Percentiles rank a stretch among this genome's conserved stretches.
phyloP scores from a whole-genome alignment of 2,113 vertebrate species.

The Archilochus colubris region DNA sequence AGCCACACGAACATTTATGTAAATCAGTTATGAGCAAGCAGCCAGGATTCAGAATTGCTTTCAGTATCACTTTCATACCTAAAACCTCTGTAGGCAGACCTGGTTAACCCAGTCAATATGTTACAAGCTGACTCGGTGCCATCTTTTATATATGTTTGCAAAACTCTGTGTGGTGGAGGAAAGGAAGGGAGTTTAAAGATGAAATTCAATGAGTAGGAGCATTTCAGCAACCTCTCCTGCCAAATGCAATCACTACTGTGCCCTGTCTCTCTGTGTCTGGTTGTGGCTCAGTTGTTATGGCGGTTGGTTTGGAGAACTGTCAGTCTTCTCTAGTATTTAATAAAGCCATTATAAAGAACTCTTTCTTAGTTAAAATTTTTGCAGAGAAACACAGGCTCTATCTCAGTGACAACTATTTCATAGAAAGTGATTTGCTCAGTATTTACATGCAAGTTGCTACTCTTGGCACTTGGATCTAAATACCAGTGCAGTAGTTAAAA shows the following conservation, averaged over 20 bases:
- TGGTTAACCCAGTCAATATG: slow-evolving; percentile 30
- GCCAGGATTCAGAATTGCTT: neutral
- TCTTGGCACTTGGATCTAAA: neutral
- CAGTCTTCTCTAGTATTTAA: neutral
- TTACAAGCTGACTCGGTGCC: slow-evolving; percentile 1
- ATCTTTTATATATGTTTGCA: slow-evolving; percentile 17
- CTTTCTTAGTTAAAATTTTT: slow-evolving; percentile 3
- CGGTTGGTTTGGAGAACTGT: neutral
- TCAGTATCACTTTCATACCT: slow-evolving; percentile 38
- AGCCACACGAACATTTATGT: slow-evolving; percentile 48
- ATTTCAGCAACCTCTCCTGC: neutral
- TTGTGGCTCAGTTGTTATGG: slow-evolving; percentile 6
- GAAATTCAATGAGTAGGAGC: slow-evolving; percentile 19
- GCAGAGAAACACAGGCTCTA: neutral
- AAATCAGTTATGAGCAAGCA: slow-evolving; percentile 22
- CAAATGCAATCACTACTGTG: neutral
- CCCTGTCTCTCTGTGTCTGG: neutral
- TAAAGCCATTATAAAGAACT: neutral
- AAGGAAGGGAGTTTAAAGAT: neutral
- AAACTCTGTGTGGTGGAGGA: slow-evolving; percentile 17
- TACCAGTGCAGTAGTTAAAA: neutral
- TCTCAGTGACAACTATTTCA: neutral
- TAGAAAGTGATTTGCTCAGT: neutral
- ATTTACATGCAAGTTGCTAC: neutral
- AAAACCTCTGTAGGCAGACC: slow-evolving; percentile 23